Percentiles rank a stretch among this genome's conserved stretches.
Evolutionary conservation across 1,140 invertebrate species (phyloP).

Genomic region (Drosophila lini): DNA sequence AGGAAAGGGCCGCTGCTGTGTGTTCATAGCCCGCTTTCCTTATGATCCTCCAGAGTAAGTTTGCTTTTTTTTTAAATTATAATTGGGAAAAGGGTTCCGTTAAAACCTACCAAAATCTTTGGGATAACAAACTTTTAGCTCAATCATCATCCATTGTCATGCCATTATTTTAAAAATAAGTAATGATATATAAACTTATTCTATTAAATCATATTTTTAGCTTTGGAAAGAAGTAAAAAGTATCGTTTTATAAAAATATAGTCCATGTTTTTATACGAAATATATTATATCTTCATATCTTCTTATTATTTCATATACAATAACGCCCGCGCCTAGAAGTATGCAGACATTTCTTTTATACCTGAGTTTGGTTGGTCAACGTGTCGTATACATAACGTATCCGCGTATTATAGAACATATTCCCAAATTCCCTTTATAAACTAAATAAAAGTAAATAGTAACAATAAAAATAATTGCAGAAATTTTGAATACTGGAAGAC

Average conservation of each 20-base stretch:
- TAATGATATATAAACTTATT: too few species aligned
- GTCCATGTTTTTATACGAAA: too few species aligned
- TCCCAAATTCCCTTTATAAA: too few species aligned
- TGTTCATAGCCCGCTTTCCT: constrained; percentile 96
- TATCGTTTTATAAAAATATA: too few species aligned
- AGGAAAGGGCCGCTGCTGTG: constrained; percentile 95
- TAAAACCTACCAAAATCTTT: background rate
- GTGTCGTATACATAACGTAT: constrained; percentile 4
- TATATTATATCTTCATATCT: background rate
- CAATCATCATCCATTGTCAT: constrained; percentile 6
- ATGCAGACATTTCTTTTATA: background rate
- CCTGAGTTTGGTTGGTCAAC: background rate
- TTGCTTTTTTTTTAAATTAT: too few species aligned
- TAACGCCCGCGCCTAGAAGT: background rate
- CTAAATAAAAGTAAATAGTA: background rate
- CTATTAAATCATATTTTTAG: too few species aligned
- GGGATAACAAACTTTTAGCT: background rate
- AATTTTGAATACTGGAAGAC: background rate
- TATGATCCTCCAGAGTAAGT: constrained; percentile 94
- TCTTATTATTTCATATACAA: background rate
- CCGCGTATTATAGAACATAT: background rate
- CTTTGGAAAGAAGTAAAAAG: too few species aligned
- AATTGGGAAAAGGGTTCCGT: background rate
- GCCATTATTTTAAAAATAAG: too few species aligned
- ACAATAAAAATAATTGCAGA: too few species aligned